Percentiles rank a stretch among this genome's conserved stretches.
Evolutionary conservation across 2,888 invertebrate species (phyloP).

Genomic region (Pristionchus arcanus): DNA sequence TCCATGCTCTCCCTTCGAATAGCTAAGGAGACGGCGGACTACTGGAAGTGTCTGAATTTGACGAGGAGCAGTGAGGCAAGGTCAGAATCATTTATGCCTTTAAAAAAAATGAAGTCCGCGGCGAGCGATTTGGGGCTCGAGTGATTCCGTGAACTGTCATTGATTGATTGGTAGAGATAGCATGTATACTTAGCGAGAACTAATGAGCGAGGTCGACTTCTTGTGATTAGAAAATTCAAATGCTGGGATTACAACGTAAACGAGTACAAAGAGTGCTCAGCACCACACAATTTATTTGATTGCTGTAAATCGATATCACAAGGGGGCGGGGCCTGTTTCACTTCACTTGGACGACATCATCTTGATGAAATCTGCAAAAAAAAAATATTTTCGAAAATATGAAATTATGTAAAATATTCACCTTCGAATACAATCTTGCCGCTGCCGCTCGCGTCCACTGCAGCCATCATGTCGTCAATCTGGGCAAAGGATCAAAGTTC

Average conservation of each 20-base stretch:
- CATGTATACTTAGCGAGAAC: too few relatives aligned
- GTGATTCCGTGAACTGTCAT: too few relatives aligned
- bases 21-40: slow-evolving; percentile 45
- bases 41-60: slow-evolving; percentile 49
- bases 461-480: slow-evolving; percentile 97
- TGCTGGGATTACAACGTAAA: neutral
- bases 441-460: slow-evolving; percentile 98
- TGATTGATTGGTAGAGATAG: too few relatives aligned
- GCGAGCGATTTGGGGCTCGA: too few relatives aligned
- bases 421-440: slow-evolving; percentile 94
- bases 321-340: neutral
- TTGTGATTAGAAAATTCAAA: neutral
- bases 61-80: slow-evolving; percentile 22
- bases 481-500: slow-evolving; percentile 82
- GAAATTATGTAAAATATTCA: neutral
- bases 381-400: neutral
- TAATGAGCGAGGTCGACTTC: too few relatives aligned
- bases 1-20: slow-evolving; percentile 6
- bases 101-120: too few relatives aligned
- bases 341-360: slow-evolving; percentile 78
- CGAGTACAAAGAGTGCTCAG: neutral
- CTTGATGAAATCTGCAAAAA: slow-evolving; percentile 74
- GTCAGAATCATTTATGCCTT: neutral
- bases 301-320: neutral
- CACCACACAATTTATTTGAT: neutral